A percentile compares a stretch with the other conserved stretches of the same genome.
These are phyloP conservation scores for Chaunax sp. DNA, from an alignment of 2,797 vertebrate genomes.

Conservation along the genomic window DNA sequence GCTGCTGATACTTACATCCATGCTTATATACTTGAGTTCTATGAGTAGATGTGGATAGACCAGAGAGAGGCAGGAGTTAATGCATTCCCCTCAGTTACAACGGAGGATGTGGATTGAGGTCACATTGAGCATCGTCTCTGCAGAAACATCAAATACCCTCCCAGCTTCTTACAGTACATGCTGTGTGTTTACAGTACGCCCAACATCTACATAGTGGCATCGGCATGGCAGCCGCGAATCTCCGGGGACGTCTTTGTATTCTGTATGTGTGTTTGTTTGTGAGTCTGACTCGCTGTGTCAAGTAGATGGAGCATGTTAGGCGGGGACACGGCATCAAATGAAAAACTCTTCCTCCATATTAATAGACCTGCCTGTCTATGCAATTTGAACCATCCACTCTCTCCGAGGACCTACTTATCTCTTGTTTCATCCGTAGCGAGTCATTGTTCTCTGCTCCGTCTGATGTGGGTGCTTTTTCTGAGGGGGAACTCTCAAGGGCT, in stretches of 20 bases:
- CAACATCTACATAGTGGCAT: not conserved
- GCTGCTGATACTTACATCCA: slow-evolving; percentile 19
- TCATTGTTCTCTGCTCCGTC: slow-evolving; percentile 26
- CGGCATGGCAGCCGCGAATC: slow-evolving; percentile 16
- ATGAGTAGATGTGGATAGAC: slow-evolving; percentile 24
- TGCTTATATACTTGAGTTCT: slow-evolving; percentile 3
- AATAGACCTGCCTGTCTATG: slow-evolving; percentile 52
- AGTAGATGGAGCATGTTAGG: slow-evolving; percentile 32
- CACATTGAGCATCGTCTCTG: slow-evolving; percentile 47
- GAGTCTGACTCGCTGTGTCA: slow-evolving; percentile 16
- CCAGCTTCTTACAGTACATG: not conserved
- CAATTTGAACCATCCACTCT: slow-evolving; percentile 54
- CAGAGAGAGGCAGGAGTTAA: slow-evolving; percentile 15
- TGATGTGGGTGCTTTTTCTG: not conserved
- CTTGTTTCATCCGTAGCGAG: slow-evolving; percentile 24
- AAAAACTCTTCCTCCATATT: slow-evolving; percentile 33
- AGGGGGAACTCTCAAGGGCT: slow-evolving; percentile 5
- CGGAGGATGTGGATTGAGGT: slow-evolving; percentile 63
- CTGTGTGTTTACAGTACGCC: slow-evolving; percentile 41
- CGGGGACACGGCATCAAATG: slow-evolving; percentile 6
- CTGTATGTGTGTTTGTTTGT: slow-evolving; percentile 9
- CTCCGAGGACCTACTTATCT: slow-evolving; percentile 48
- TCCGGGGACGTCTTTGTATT: slow-evolving; percentile 15
- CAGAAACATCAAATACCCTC: slow-evolving; percentile 50
- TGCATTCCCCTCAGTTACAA: slow-evolving; percentile 39